phyloP scores from a whole-genome alignment of 2,113 vertebrate genomes.

The Tyrannus savana region DNA sequence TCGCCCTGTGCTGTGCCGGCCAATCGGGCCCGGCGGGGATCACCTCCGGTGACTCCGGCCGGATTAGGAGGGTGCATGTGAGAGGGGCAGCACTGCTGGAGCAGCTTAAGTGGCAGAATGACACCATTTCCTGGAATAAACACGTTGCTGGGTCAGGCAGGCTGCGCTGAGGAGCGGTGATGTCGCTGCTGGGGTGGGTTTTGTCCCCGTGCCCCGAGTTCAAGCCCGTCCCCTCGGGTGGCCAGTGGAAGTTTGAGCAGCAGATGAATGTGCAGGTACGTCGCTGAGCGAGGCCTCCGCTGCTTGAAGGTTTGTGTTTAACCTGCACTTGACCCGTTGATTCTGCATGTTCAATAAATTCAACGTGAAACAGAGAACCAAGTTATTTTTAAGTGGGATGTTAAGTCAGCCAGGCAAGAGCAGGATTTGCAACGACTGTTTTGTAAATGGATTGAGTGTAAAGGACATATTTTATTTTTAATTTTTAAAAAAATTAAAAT shows the following conservation, averaged over 20 bases:
- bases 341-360: slow-evolving; percentile 7
- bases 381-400: not conserved
- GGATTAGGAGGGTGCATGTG: slow-evolving; percentile 82
- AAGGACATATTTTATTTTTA: not conserved
- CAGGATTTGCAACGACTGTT: not conserved
- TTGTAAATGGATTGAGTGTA: not conserved
- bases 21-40: slow-evolving; percentile 79
- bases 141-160: slow-evolving; percentile 76
- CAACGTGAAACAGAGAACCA: not conserved
- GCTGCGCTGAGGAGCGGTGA: slow-evolving; percentile 74
- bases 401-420: not conserved
- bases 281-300: slow-evolving; percentile 31
- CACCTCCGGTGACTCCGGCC: slow-evolving; percentile 83
- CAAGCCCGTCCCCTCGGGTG: slow-evolving; percentile 59
- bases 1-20: slow-evolving; percentile 73
- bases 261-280: slow-evolving; percentile 87
- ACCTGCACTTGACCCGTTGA: slow-evolving; percentile 12
- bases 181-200: slow-evolving; percentile 58
- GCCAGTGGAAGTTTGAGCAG: slow-evolving; percentile 68
- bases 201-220: slow-evolving; percentile 68
- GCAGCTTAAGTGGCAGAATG: slow-evolving; percentile 84
- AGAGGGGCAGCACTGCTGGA: slow-evolving; percentile 80
- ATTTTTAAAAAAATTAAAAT: not conserved
- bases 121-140: slow-evolving; percentile 88
- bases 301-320: slow-evolving; percentile 63